Evolutionary conservation across 1,140 invertebrate species (phyloP).

Genomic region (Sesamia nonagrioides): DNA sequence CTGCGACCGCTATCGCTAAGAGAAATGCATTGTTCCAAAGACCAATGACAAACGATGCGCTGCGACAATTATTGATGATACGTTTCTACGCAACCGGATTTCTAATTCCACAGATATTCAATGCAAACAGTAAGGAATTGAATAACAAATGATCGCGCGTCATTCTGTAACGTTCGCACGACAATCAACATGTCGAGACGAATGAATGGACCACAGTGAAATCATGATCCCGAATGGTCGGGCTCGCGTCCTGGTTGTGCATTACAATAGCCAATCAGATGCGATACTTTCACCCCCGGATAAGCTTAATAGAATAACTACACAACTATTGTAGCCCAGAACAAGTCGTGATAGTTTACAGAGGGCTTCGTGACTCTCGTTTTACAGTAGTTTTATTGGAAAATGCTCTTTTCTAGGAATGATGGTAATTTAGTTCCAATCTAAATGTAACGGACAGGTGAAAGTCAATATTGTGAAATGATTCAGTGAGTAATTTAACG

Average conservation of each 20-base stretch:
- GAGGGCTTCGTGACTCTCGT: constrained; percentile 80
- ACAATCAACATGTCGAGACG: constrained; percentile 77
- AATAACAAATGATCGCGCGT: constrained; percentile 73
- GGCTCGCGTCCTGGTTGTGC: constrained; percentile 67
- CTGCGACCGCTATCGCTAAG: constrained; percentile 9
- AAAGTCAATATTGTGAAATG: constrained; percentile 68
- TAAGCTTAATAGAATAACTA: constrained; percentile 79
- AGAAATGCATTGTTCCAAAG: constrained; percentile 29
- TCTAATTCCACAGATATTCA: constrained; percentile 67
- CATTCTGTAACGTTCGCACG: constrained; percentile 67
- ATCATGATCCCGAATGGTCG: constrained; percentile 78
- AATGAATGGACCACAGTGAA: constrained; percentile 74
- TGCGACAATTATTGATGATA: constrained; percentile 60
- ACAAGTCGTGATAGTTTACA: constrained; percentile 80
- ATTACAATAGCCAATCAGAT: constrained; percentile 81
- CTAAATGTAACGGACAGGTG: constrained; percentile 75
- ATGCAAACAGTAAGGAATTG: constrained; percentile 69
- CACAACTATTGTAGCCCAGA: constrained; percentile 77
- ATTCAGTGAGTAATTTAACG: constrained; percentile 60
- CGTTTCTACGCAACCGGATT: constrained; percentile 60
- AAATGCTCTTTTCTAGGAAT: constrained; percentile 72
- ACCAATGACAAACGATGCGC: constrained; percentile 32
- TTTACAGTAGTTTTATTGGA: constrained; percentile 80
- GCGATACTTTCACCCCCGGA: constrained; percentile 79
- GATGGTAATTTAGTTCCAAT: constrained; percentile 73